Percentiles rank a stretch among this genome's conserved stretches.
Evolutionary conservation across 2,797 vertebrate genomes (phyloP).

Genomic region (Garrulus glandarius): DNA sequence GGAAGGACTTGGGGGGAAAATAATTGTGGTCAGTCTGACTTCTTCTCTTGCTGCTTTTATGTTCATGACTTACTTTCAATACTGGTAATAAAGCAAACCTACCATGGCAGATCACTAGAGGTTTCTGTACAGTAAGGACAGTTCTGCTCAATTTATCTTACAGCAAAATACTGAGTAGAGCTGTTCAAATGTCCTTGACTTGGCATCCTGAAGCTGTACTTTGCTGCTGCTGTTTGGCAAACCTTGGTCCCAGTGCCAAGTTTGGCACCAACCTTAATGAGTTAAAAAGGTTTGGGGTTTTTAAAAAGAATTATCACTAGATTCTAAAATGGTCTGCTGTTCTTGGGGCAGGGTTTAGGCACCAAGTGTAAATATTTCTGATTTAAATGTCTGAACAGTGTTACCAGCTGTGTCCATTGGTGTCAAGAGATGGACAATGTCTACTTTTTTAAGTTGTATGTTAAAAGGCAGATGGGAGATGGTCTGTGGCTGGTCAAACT

Average conservation of each 20-base stretch:
- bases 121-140: neutral
- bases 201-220: neutral
- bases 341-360: neutral
- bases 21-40: neutral
- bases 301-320: neutral
- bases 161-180: neutral
- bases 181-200: neutral
- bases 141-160: neutral
- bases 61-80: neutral
- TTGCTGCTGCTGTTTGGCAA: neutral
- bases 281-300: neutral
- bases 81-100: neutral
- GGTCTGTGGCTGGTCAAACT: neutral
- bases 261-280: neutral
- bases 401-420: rapidly evolving
- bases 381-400: neutral
- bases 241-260: neutral
- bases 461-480: neutral
- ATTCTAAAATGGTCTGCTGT: neutral
- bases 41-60: neutral
- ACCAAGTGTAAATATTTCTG: neutral
- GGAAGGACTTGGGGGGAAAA: neutral
- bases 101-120: neutral
- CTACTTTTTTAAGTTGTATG: neutral
- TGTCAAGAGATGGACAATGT: rapidly evolving